Percentiles rank a stretch among this genome's conserved stretches.
Evolutionary conservation across 2,113 vertebrate genomes (phyloP).

Genomic region (Silurus asotus): DNA sequence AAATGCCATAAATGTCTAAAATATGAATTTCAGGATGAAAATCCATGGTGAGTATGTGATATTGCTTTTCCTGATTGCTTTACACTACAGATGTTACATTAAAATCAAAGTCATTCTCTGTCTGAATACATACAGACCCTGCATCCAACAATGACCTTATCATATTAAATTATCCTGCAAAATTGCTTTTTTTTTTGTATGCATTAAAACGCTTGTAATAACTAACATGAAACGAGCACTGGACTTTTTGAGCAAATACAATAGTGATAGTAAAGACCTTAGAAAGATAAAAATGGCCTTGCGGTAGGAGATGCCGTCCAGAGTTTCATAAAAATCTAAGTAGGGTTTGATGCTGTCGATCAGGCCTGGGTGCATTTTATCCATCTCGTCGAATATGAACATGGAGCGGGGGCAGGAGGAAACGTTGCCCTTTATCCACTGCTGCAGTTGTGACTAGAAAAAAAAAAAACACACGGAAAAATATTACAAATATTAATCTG

Average conservation of each 20-base stretch:
- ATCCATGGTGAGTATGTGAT: background rate
- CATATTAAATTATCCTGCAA: background rate
- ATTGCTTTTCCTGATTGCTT: background rate
- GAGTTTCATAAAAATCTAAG: constrained; percentile 84
- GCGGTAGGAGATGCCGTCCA: constrained; percentile 86
- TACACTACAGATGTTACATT: too few relatives aligned
- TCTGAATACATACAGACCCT: background rate
- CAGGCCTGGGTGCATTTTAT: constrained; percentile 88
- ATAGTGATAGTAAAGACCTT: constrained; percentile 74
- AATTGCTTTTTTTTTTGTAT: background rate
- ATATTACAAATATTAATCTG: background rate
- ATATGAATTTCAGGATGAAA: background rate
- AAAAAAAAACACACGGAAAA: background rate
- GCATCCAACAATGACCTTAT: background rate
- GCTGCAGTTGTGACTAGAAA: constrained; percentile 81
- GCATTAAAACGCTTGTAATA: background rate
- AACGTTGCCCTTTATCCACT: constrained; percentile 89
- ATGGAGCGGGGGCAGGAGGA: constrained; percentile 79
- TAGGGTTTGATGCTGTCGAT: constrained; percentile 93
- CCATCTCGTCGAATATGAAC: constrained; percentile 98
- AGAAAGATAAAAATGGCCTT: constrained; percentile 94
- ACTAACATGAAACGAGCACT: background rate
- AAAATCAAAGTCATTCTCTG: background rate
- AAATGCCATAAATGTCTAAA: background rate
- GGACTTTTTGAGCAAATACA: background rate